phyloP scores from a whole-genome alignment of 2,797 vertebrate genomes.

The Rhinatrema bivittatum region DNA sequence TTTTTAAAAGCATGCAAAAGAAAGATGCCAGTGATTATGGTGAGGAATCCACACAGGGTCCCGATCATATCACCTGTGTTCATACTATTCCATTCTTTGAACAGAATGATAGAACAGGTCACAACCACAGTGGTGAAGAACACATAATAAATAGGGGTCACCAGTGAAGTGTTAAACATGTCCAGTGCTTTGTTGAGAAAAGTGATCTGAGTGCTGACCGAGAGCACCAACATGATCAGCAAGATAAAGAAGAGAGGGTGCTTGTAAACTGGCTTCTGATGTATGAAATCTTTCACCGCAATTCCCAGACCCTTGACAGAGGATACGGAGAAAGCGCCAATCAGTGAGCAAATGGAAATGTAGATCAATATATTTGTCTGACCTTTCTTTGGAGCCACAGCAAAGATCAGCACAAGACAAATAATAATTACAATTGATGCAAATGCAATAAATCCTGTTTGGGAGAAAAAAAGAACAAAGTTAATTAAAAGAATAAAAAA shows the following conservation, averaged over 20 bases:
- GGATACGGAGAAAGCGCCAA: conserved; percentile 68
- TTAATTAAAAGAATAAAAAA: background rate
- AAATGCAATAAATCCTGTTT: conserved; percentile 57
- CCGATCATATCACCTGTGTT: conserved; percentile 45
- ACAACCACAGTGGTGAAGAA: conserved; percentile 61
- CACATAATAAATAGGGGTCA: conserved; percentile 68
- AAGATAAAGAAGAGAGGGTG: conserved; percentile 54
- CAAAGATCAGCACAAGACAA: conserved; percentile 50
- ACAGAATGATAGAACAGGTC: conserved; percentile 57
- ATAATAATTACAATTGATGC: conserved; percentile 42
- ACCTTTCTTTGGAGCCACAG: conserved; percentile 54
- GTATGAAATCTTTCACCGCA: conserved; percentile 53
- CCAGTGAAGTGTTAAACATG: conserved; percentile 58
- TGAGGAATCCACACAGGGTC: conserved; percentile 61
- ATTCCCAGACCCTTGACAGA: conserved; percentile 69
- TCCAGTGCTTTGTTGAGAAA: conserved; percentile 71
- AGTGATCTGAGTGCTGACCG: conserved; percentile 59
- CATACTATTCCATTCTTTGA: conserved; percentile 68
- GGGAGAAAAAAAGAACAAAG: conserved; percentile 8
- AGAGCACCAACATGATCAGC: conserved; percentile 40
- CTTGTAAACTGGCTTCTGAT: conserved; percentile 45
- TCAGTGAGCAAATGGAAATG: conserved; percentile 61
- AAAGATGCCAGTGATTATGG: conserved; percentile 63
- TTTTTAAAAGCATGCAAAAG: conserved; percentile 65
- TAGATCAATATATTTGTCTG: conserved; percentile 63